Base-by-base conservation (phyloP, 2,113 vertebrate genomes). In the Tragelaphus buxtoni region DNA sequence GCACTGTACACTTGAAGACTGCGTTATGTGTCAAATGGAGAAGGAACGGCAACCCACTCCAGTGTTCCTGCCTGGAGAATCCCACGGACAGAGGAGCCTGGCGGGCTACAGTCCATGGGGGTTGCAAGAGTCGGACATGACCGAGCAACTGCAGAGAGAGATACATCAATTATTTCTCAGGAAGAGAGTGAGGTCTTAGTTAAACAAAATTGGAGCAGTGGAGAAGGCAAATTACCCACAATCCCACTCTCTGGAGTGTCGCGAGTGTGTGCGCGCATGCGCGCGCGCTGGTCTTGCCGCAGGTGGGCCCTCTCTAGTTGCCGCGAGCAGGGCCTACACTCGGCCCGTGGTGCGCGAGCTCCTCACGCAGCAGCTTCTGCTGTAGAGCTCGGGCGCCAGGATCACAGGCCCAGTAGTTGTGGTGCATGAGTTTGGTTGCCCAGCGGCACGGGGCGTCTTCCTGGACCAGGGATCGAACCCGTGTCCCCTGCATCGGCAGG, bases 261-360 rank as follows among this genome's bases (percentile, higher is more conserved):
- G 58, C 2, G 10, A 5, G 11, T 13, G 58, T 5, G 58, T 13
- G 58, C 0, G 58, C 0, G 11, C 1, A 5, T 16, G 28, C 2
- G 1, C 1, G 0, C 0, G 7, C 2, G 32, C 61, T 18, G 61
- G 16, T 2, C 61, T 18, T 2, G 32, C 32, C 18, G 61, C 61
- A 1, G 16, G 32, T 2, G 7, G 61, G 61, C 32, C 18, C 9
- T n/a, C 32, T 65, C 30, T n/a, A n/a, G 61, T 4, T 17, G 30
- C 7, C 14, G 7, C 8, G 14, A n/a, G 61, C 61, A 32, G 61
- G 13, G 61, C 28, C 30, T 16, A 4, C 61, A 4, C 61, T 32
- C 60, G 13, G 30, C 30, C 30, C 13, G 5, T 7, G 30, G 60
- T 16, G 60, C 3, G 0, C 14, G 14, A 30, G 61, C 61, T n/a